Conservation (phyloP, 2,113 vertebrate species). For the Aramus guarauna region DNA sequence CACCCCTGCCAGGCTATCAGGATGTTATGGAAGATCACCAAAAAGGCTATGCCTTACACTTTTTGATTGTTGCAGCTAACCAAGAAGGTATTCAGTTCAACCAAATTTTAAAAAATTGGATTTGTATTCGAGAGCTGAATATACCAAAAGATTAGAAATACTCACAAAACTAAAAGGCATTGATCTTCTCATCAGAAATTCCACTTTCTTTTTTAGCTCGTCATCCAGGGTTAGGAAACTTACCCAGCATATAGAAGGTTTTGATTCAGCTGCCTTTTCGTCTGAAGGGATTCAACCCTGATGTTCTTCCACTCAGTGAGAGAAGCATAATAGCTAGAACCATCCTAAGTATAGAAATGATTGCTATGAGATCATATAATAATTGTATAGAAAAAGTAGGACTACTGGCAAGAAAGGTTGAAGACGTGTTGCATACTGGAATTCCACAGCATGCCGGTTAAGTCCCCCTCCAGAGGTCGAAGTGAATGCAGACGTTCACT, state of each 20-base stretch:
- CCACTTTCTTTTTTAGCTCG: not conserved
- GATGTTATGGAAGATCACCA: not conserved
- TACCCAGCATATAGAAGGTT: not conserved
- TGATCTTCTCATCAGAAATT: not conserved
- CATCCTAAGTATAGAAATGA: not conserved
- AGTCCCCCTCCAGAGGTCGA: not conserved
- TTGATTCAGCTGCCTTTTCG: slow-evolving; percentile 12
- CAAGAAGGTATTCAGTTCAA: not conserved
- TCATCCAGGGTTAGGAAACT: not conserved
- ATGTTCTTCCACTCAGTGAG: not conserved
- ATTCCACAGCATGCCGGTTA: not conserved
- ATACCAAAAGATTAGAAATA: not conserved
- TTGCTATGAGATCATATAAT: not conserved
- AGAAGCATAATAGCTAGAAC: not conserved
- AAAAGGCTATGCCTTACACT: not conserved
- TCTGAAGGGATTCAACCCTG: not conserved
- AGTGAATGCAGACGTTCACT: not conserved
- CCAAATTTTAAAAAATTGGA: not conserved
- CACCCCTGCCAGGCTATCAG: not conserved
- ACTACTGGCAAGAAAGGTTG: not conserved
- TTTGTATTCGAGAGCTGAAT: not conserved
- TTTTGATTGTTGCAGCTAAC: not conserved
- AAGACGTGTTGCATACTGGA: not conserved
- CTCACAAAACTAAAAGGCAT: not conserved
- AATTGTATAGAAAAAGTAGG: not conserved